phyloP scores from a whole-genome alignment of 2,888 invertebrate genomes.

The Parnassius smintheus region DNA sequence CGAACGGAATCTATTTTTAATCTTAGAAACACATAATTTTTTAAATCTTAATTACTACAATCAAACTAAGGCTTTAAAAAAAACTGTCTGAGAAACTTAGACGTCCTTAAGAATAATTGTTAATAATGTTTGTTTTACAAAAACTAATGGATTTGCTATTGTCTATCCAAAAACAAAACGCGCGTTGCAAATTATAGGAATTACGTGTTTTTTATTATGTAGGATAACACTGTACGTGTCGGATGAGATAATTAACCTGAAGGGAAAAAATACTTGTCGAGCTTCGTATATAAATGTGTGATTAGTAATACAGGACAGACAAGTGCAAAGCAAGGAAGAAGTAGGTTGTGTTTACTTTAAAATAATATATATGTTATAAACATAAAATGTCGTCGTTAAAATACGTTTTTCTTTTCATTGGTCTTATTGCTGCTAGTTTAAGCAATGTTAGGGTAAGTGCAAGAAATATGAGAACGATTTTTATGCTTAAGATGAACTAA shows the following conservation, averaged over 20 bases:
- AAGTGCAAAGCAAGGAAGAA: conserved; percentile 18
- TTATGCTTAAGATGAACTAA: no score
- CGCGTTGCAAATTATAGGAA: conserved; percentile 29
- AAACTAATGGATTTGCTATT: conserved; percentile 15
- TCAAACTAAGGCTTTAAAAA: no score
- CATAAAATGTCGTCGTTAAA: no score
- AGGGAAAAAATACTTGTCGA: conserved; percentile 32
- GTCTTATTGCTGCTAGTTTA: no score
- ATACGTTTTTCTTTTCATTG: no score
- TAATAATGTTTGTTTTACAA: background rate
- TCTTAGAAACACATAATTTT: no score
- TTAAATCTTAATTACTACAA: no score
- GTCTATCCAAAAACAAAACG: conserved; percentile 8
- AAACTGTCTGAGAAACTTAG: no score
- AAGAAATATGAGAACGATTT: no score
- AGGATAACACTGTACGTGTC: conserved; percentile 26
- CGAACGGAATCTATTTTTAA: no score
- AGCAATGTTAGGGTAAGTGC: no score
- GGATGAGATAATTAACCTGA: conserved; percentile 34
- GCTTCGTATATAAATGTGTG: conserved; percentile 37
- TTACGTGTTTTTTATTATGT: conserved; percentile 32
- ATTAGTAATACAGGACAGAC: conserved; percentile 31
- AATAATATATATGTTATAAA: background rate
- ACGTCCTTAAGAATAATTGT: background rate
- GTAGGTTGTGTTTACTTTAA: conserved; percentile 15